Evolutionary conservation across 2,797 vertebrate genomes (phyloP).

Genomic region (Antennarius maculatus): DNA sequence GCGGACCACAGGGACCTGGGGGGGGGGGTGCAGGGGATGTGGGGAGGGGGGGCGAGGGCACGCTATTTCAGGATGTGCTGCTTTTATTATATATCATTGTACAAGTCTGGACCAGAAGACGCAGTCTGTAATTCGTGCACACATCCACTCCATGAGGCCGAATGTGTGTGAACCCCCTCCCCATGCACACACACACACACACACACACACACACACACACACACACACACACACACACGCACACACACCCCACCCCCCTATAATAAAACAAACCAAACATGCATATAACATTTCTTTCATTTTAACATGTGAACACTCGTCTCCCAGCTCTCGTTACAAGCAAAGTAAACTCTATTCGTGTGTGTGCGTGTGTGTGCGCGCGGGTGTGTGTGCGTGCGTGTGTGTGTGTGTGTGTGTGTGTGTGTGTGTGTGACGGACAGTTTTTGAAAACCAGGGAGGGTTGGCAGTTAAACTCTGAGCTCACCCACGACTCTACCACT

Average conservation of each 20-base stretch:
- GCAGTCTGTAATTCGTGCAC: slow-evolving; percentile 81
- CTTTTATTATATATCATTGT: slow-evolving; percentile 87
- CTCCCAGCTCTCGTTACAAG: slow-evolving; percentile 42
- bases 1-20: slow-evolving; percentile 83
- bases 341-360: slow-evolving; percentile 25
- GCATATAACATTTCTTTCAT: too few relatives aligned
- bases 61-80: slow-evolving; percentile 79
- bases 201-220: too few relatives aligned
- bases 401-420: slow-evolving; percentile 22
- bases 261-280: too few relatives aligned
- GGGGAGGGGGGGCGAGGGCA: slow-evolving; percentile 70
- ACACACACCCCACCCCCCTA: too few relatives aligned
- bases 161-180: slow-evolving; percentile 41
- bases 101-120: slow-evolving; percentile 72
- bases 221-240: too few relatives aligned
- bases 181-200: slow-evolving; percentile 5
- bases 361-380: slow-evolving; percentile 23
- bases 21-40: slow-evolving; percentile 29
- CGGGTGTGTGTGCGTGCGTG: slow-evolving; percentile 4
- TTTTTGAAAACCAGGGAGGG: slow-evolving; percentile 79
- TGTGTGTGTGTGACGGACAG: slow-evolving; percentile 71
- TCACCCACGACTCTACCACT: slow-evolving; percentile 86
- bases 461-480: slow-evolving; percentile 83
- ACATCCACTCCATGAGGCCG: slow-evolving; percentile 54
- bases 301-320: too few relatives aligned